phyloP scores from a whole-genome alignment of 2,113 vertebrate genomes.

The Erythrolamprus reginae region DNA sequence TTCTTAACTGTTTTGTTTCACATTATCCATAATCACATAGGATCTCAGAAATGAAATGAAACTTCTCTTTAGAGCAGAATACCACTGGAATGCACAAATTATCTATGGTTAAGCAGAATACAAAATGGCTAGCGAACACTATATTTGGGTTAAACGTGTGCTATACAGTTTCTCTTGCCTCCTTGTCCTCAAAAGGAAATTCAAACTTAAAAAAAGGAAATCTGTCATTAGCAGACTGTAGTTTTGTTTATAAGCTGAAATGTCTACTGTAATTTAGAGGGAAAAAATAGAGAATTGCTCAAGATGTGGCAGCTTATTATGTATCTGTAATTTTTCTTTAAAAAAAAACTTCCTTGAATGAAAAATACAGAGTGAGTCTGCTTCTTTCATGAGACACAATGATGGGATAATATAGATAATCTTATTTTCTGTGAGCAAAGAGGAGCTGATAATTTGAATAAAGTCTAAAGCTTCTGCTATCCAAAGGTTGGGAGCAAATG shows the following conservation, averaged over 20 bases:
- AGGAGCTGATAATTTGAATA: neutral
- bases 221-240: slow-evolving; percentile 37
- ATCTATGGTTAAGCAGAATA: slow-evolving; percentile 38
- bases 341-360: neutral
- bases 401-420: neutral
- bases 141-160: slow-evolving; percentile 42
- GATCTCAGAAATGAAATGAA: slow-evolving; percentile 47
- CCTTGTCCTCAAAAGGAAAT: slow-evolving; percentile 44
- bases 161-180: slow-evolving; percentile 22
- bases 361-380: neutral
- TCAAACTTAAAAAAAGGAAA: slow-evolving; percentile 42
- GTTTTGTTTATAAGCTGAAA: slow-evolving; percentile 6
- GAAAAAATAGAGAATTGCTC: neutral
- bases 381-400: neutral
- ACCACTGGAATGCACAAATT: slow-evolving; percentile 47
- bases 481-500: neutral
- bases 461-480: neutral
- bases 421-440: neutral
- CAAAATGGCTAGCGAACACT: slow-evolving; percentile 41
- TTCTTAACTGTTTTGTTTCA: slow-evolving; percentile 39
- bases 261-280: slow-evolving; percentile 9
- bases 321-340: neutral
- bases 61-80: slow-evolving; percentile 40
- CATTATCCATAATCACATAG: slow-evolving; percentile 42
- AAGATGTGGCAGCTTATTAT: slow-evolving; percentile 7